A percentile compares a stretch with the other conserved stretches of the same genome.
phyloP scores from a whole-genome alignment of 2,797 vertebrate genomes.

The Channallabes apus region DNA sequence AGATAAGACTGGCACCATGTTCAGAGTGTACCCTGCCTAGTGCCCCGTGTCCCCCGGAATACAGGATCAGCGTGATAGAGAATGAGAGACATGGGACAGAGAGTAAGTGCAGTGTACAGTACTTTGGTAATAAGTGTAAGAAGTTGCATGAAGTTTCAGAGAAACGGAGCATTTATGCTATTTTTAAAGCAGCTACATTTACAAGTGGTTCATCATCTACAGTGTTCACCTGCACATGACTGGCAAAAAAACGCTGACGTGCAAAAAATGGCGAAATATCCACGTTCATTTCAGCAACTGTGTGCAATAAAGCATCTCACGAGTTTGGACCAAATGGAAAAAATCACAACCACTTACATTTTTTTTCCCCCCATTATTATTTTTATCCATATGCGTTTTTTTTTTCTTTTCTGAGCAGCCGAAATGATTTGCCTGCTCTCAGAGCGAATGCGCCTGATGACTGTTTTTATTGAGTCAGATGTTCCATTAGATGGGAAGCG shows the following conservation, averaged over 20 bases:
- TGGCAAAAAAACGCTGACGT: slow-evolving; percentile 3
- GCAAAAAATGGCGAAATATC: not conserved
- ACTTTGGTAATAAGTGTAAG: not conserved
- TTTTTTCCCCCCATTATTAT: slow-evolving; percentile 51
- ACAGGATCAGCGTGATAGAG: no score
- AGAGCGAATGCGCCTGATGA: slow-evolving; percentile 70
- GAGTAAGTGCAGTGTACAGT: not conserved
- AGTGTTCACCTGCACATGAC: slow-evolving; percentile 7
- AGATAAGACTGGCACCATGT: no score
- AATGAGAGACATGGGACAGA: no score
- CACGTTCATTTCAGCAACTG: not conserved
- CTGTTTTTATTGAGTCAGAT: slow-evolving; percentile 80
- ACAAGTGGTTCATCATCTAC: slow-evolving; percentile 6
- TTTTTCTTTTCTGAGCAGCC: slow-evolving; percentile 63
- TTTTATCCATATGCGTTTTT: slow-evolving; percentile 66
- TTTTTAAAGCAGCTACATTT: slow-evolving; percentile 2
- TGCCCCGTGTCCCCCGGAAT: no score
- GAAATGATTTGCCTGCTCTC: slow-evolving; percentile 76
- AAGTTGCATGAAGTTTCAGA: not conserved
- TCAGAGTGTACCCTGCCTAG: no score
- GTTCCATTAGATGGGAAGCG: slow-evolving; percentile 73
- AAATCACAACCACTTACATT: not conserved
- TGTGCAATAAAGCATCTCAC: slow-evolving; percentile 21
- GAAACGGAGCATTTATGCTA: slow-evolving; percentile 2
- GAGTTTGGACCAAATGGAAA: slow-evolving; percentile 26